Base-by-base conservation (phyloP, 1,140 invertebrate species). In the Nomia melanderi region DNA sequence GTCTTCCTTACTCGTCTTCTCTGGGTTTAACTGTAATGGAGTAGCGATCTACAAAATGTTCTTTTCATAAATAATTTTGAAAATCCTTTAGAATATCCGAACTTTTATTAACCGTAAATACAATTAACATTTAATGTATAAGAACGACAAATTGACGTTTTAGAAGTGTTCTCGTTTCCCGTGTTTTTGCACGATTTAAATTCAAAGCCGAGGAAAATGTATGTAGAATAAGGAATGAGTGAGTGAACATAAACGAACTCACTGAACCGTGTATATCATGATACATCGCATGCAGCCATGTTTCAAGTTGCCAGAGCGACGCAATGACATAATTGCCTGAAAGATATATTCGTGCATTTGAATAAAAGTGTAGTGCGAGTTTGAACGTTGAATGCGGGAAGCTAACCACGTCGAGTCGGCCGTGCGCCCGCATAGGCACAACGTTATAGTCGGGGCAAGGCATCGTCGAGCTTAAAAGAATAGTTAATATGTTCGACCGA, bases 311-410 rank as follows among this genome's bases (percentile, higher is more conserved):
- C 41, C 44, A 41, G 7, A 1, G 27, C 27, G 25, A 6, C 9
- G 20, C 41, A 62, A 62, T 62, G 25, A 36, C 36, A 41, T 41
- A 62, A 62, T 25, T 33, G 36, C n/a, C n/a, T n/a, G n/a, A n/a
- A n/a, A n/a, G 33, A 36, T 36, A 36, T 36, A 36, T 36, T 20
- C 31, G 29, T 31, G 41, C 20, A 20, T 57, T 20, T 59, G 5
- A 67, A 67, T 56, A 23, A 56, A 54, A 33, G 50, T 17, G n/a
- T 41, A 33, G 39, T 29, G 25, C 41, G 33, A 67, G 56, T 67
- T 67, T 54, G 65, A 31, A 20, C 8, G 27, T 11, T 17, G 31
- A 33, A 56, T 20, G 6, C 23, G 31, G 7, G 14, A 64, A 8
- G 29, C 11, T 20, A 2, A 29, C 17, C 8, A 36, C 23, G 31